Conservation (phyloP, 2,888 invertebrate genomes). For the Pyrochroa serraticornis region DNA sequence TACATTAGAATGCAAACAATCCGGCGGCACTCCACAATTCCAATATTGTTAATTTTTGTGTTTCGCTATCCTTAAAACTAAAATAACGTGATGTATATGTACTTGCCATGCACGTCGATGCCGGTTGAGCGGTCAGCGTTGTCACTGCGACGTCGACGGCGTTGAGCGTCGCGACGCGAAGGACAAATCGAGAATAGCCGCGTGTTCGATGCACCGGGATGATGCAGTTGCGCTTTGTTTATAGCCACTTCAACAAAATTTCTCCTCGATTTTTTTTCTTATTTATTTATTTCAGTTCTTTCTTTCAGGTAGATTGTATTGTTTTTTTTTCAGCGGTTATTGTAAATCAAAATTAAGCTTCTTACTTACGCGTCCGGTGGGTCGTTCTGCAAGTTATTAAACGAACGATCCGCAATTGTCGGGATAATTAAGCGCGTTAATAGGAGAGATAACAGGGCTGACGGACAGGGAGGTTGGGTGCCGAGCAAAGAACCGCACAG, state of each 20-base stretch:
- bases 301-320: constrained; percentile 9
- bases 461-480: constrained; percentile 52
- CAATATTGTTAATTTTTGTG: too few relatives aligned
- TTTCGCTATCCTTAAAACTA: too few relatives aligned
- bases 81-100: neutral
- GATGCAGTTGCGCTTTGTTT: neutral
- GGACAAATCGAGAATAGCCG: constrained; percentile 27
- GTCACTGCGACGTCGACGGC: constrained; percentile 24
- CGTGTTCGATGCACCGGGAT: constrained; percentile 34
- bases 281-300: neutral
- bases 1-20: too few relatives aligned
- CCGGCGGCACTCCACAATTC: too few relatives aligned
- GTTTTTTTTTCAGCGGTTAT: neutral
- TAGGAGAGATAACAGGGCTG: constrained; percentile 43
- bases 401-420: constrained; percentile 26
- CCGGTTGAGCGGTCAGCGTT: constrained; percentile 20
- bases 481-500: constrained; percentile 49
- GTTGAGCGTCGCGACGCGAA: constrained; percentile 31
- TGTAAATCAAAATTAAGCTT: neutral
- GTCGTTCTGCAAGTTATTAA: constrained; percentile 1
- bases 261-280: neutral
- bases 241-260: neutral
- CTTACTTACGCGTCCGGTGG: constrained; percentile 3
- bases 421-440: constrained; percentile 37
- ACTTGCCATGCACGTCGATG: constrained; percentile 40